These are phyloP conservation scores for Hydrolagus colliei DNA, from an alignment of 2,797 vertebrate genomes.

Conservation along the genomic window DNA sequence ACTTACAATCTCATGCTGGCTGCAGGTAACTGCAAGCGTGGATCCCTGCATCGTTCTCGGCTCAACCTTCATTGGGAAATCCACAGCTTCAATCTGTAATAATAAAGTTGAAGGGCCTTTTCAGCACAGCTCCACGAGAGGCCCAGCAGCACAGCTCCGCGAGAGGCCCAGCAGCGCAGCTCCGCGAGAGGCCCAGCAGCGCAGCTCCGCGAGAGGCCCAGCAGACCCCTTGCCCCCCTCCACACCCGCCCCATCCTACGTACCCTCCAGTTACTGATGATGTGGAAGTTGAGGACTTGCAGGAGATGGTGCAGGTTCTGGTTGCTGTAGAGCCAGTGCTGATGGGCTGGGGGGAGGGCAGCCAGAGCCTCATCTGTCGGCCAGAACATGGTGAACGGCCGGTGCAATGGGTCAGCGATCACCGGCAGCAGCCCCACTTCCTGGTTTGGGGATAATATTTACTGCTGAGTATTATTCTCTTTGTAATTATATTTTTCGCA, in stretches of 20 bases:
- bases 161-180: neutral
- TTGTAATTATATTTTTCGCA: too few relatives aligned
- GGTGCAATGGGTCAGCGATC: constrained; percentile 57
- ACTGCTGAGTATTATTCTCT: too few relatives aligned
- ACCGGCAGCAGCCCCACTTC: constrained; percentile 64
- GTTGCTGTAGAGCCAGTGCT: constrained; percentile 71
- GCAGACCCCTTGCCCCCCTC: neutral
- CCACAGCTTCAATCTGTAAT: constrained; percentile 54
- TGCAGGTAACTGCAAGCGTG: constrained; percentile 65
- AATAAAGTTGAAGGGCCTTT: neutral
- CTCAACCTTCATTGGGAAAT: constrained; percentile 46
- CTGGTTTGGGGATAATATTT: constrained; percentile 47
- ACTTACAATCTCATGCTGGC: constrained; percentile 65
- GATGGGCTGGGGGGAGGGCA: constrained; percentile 58
- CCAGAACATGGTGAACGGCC: constrained; percentile 86
- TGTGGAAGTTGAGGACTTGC: constrained; percentile 73
- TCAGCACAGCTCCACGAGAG: neutral
- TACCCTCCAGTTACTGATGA: constrained; percentile 68
- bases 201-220: neutral
- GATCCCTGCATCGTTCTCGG: constrained; percentile 75
- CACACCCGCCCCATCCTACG: neutral
- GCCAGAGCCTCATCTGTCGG: constrained; percentile 71
- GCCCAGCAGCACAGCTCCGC: neutral
- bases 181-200: neutral
- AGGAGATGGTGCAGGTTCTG: constrained; percentile 69